Evolutionary conservation across 2,888 invertebrate genomes (phyloP), one percentile per base, ranked within the genome.

Genomic region (Xestia c-nigrum): DNA sequence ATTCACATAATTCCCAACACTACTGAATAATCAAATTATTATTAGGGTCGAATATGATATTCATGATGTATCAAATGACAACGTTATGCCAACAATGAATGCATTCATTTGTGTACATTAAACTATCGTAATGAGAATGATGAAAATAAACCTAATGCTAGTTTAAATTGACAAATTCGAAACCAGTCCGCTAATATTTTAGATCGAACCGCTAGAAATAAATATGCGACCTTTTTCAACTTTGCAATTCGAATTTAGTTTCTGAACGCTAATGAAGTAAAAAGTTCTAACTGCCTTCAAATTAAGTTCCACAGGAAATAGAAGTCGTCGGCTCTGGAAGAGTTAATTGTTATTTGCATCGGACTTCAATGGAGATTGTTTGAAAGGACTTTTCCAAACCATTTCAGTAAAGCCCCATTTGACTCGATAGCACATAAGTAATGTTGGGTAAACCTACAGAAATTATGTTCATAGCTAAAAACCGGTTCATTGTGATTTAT

Each of bases 401-500:
- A 38, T 72, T 83, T 67, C 59, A 67, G n/a, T 46, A 63, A 74
- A 46, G 10, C 31, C 38, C 40, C 5, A 71, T 76, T 82, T 52
- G 24, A n/a, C 61, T 77, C 24, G 66, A 68, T 78, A 74, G 50
- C 59, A 76, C 64, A 77, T 76, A 78, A 77, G 64, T 88, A 67
- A 77, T 65, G 75, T 77, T 64, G 50, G 50, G 71, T 74, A 69
- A 78, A 68, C 31, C 75, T 64, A 66, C 65, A 47, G 38, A 80
- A 84, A 85, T 83, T 69, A 78, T 81, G 73, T 85, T 80, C 74
- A 68, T 71, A 67, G 31, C 52, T 55, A 79, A 81, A 86, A 79
- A 71, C 66, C 72, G 52, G 79, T 77, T 81, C 70, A 75, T 80
- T 78, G 40, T 88, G 80, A 88, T 86, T 88, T 88, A 88, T 79